Evolutionary conservation across 2,113 vertebrate species (phyloP), one percentile per base, ranked within the genome.

Genomic region (Ctenodactylus gundi): DNA sequence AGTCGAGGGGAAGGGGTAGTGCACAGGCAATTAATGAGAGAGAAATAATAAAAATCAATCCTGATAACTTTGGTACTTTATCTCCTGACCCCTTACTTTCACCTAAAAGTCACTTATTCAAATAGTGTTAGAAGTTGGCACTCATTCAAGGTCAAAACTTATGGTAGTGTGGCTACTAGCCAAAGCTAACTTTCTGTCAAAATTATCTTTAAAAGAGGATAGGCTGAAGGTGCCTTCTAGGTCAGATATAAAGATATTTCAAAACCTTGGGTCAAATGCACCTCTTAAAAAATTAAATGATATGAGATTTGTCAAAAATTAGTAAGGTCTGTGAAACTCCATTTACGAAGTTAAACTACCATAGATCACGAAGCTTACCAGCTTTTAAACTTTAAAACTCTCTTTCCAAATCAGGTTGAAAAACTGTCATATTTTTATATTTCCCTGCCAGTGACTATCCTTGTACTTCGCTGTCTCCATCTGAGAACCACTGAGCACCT

Each of bases 11-110:
- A 93, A 91, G 72, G 91, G 64, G 72, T 80, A 86, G 85, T 84
- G 57, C 60, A 76, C 41, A 53, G 72, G 76, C 80, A 95, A 97
- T 97, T 97, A 97, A 97, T 88, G 73, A 90, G 90, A 97, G 94
- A 82, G 90, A 96, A 97, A 97, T 97, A 96, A 97, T 96, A 96
- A 97, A 97, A 97, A 97, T 97, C 92, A 96, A 95, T 97, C 88
- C 82, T 96, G 96, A 96, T 96, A 95, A 92, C 93, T 96, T 94
- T 27, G n/a, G 44, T 95, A 90, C 88, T 97, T 96, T 93, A 96
- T 95, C 93, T 96, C 75, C 76, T 96, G 95, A 97, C 92, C 97
- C 84, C 51, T 95, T 93, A 62, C 75, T 93, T 95, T 88, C 85
- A 96, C 78, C 90, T 75, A 92, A 91, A 95, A 94, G 85, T 97